Base-by-base conservation (phyloP, 2,113 vertebrate species). In the Zonotrichia leucophrys region DNA sequence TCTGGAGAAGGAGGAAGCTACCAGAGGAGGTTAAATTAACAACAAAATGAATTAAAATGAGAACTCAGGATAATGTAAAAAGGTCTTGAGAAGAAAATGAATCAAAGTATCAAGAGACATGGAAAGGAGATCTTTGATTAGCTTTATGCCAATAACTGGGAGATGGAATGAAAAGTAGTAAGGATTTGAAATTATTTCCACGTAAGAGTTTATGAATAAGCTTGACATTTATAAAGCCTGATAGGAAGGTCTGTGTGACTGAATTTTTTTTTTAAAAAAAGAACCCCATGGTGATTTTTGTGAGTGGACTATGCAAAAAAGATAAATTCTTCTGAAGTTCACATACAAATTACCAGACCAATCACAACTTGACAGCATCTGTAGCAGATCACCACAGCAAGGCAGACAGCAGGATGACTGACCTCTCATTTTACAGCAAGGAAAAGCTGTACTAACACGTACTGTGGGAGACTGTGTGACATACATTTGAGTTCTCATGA, bases 271-370 rank as follows among this genome's bases (percentile, higher is more conserved):
- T 11, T 16, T 42, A 7, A 35, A 88, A 90, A 46, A 69, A 42
- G 2, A 28, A 9, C 3, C 0, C 0, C 11, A 22, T 11, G 7
- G 13, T 30, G 7, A 10, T 39, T 92, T 70, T n/a, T 10, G 24
- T 27, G 30, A 81, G 47, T 14, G 12, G 19, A 76, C 22, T 73
- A 44, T 24, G 49, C 47, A 85, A 90, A 91, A 63, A 44, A 63
- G 27, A 56, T 6, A 69, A 64, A 75, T 12, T 69, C 27, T 67
- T 83, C 30, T 66, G 52, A 87, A 56, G 24, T 62, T 79, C 30
- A 24, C 7, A 22, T 90, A 58, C 1, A 60, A 78, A 6, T 67
- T 92, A 7, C 35, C 39, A 75, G 60, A 41, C 7, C 6, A 50
- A 4, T 52, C 3, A 42, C 10, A 35, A 3, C 16, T 47, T 67